A percentile compares a stretch with the other conserved stretches of the same genome.
These are phyloP conservation scores for Catostomus latipinnis DNA, from an alignment of 2,797 vertebrate genomes.

Conservation along the genomic window DNA sequence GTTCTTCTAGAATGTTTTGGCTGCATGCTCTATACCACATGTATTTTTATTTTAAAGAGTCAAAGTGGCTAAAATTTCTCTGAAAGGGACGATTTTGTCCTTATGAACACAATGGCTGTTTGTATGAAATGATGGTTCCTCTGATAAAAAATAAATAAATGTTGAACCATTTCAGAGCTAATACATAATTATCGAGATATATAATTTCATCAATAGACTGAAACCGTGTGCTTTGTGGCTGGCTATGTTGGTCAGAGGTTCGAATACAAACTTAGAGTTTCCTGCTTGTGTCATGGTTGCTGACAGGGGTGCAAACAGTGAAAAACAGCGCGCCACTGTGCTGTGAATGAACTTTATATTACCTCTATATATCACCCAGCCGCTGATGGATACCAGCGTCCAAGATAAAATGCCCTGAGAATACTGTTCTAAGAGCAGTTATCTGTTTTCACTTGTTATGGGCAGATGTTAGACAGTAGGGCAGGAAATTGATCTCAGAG, in stretches of 20 bases:
- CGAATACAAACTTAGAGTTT: slow-evolving; percentile 67
- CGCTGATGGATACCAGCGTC: slow-evolving; percentile 86
- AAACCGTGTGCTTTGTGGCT: slow-evolving; percentile 49
- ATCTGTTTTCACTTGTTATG: slow-evolving; percentile 14
- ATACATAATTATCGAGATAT: too few relatives aligned
- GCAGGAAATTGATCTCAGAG: slow-evolving; percentile 12
- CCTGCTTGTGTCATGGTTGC: slow-evolving; percentile 83
- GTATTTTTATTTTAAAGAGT: too few relatives aligned
- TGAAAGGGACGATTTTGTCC: too few relatives aligned
- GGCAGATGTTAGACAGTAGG: neutral
- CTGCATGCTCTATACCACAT: too few relatives aligned
- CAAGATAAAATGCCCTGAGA: slow-evolving; percentile 49
- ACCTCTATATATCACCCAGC: slow-evolving; percentile 89
- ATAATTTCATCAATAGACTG: too few relatives aligned
- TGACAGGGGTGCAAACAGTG: slow-evolving; percentile 74
- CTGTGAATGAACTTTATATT: slow-evolving; percentile 85
- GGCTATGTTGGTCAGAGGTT: slow-evolving; percentile 67
- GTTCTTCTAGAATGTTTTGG: too few relatives aligned
- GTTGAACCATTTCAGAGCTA: too few relatives aligned
- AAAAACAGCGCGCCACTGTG: slow-evolving; percentile 72
- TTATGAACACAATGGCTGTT: too few relatives aligned
- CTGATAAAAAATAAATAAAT: too few relatives aligned
- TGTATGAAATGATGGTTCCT: too few relatives aligned
- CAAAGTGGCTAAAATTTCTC: too few relatives aligned
- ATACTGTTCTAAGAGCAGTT: slow-evolving; percentile 46